A percentile compares a stretch with the other conserved stretches of the same genome.
Evolutionary conservation across 2,888 invertebrate species (phyloP).

Genomic region (Agelastica alni): DNA sequence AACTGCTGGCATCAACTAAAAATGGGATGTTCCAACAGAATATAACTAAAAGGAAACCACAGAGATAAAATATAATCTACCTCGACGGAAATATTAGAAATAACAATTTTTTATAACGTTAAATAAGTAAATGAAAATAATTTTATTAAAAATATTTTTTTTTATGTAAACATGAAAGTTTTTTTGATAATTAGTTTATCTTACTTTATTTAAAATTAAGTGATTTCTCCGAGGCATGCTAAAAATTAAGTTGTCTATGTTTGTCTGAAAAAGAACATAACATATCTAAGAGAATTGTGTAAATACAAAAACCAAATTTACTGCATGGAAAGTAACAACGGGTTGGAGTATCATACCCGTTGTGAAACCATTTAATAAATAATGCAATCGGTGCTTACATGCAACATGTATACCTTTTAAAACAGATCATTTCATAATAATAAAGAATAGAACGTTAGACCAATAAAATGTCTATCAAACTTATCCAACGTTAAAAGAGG

Average conservation of each 20-base stretch:
- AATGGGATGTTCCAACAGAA: not conserved
- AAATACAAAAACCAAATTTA: too few relatives aligned
- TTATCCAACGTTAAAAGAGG: too few relatives aligned
- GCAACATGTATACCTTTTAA: too few relatives aligned
- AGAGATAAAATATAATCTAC: slow-evolving; percentile 1
- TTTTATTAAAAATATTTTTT: not conserved
- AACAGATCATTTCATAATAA: too few relatives aligned
- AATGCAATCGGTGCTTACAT: too few relatives aligned
- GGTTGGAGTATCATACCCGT: too few relatives aligned
- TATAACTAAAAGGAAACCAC: slow-evolving; percentile 4
- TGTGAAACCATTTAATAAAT: too few relatives aligned
- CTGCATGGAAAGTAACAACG: not conserved
- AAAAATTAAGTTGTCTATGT: too few relatives aligned
- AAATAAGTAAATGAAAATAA: not conserved
- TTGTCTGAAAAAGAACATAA: not conserved
- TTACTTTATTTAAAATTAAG: too few relatives aligned
- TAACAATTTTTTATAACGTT: not conserved
- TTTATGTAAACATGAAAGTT: not conserved
- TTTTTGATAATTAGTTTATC: not conserved
- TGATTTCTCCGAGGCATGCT: too few relatives aligned
- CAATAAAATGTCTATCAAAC: too few relatives aligned
- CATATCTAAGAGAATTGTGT: not conserved
- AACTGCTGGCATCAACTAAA: not conserved
- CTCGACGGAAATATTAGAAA: not conserved
- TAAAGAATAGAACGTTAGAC: too few relatives aligned